Evolutionary conservation across 2,888 invertebrate genomes (phyloP).

Genomic region (Tupiocoris notatus): DNA sequence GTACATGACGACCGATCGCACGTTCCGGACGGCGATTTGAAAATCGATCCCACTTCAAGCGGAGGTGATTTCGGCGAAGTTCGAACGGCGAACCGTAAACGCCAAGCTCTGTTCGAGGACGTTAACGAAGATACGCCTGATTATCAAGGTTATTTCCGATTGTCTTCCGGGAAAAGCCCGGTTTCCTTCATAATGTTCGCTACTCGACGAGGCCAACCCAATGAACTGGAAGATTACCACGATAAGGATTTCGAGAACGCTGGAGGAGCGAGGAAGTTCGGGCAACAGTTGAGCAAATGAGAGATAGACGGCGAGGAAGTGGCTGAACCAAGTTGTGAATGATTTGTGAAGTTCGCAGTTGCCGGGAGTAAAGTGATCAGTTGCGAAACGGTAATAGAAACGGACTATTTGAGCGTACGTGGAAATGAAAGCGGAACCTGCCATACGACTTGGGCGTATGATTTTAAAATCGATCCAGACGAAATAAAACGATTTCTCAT

Average conservation of each 20-base stretch:
- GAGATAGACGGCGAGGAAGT: neutral
- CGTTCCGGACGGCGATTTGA: neutral
- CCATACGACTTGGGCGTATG: too few relatives aligned
- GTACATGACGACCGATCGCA: neutral
- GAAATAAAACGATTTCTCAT: too few relatives aligned
- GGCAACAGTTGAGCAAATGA: neutral
- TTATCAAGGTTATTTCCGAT: neutral
- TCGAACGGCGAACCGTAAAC: neutral
- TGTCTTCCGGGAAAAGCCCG: constrained; percentile 6
- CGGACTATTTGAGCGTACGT: too few relatives aligned
- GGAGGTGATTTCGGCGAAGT: neutral
- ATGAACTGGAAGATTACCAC: neutral
- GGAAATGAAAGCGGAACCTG: too few relatives aligned
- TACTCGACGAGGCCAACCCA: neutral
- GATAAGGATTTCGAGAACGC: neutral
- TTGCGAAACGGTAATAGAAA: too few relatives aligned
- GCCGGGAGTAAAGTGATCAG: too few relatives aligned
- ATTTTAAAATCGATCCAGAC: too few relatives aligned
- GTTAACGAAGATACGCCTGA: neutral
- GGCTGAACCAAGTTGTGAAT: neutral
- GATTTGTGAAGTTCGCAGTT: neutral
- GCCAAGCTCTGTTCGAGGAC: neutral
- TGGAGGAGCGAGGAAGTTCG: neutral
- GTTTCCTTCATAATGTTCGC: neutral
- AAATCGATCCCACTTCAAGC: neutral